Conservation (phyloP, 2,888 invertebrate species). For the Cephonodes hylas region DNA sequence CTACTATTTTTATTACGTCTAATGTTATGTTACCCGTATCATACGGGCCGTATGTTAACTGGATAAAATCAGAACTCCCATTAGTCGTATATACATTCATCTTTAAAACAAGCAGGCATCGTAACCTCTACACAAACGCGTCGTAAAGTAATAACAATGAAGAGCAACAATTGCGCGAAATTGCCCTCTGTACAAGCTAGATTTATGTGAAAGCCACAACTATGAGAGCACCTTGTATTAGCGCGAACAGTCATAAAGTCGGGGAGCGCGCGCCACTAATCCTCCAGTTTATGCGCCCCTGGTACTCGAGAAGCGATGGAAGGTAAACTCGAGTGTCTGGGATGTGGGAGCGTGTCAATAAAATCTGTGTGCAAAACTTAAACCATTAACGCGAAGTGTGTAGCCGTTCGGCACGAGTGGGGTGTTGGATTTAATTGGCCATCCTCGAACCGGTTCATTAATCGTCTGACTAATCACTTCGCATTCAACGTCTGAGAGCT, state of each 20-base stretch:
- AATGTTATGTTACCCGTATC: too few species aligned
- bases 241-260: conserved; percentile 1
- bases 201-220: conserved; percentile 7
- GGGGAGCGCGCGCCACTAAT: not conserved
- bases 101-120: not conserved
- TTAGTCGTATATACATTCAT: not conserved
- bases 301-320: conserved; percentile 13
- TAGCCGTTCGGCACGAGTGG: conserved; percentile 19
- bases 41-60: too few species aligned
- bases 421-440: conserved; percentile 29
- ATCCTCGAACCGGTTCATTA: conserved; percentile 24
- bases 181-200: not conserved
- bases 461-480: conserved; percentile 13
- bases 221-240: conserved; percentile 7
- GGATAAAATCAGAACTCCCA: not conserved
- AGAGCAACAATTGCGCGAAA: not conserved
- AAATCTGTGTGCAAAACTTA: conserved; percentile 35
- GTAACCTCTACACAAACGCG: not conserved
- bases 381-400: conserved; percentile 30
- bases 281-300: conserved; percentile 22
- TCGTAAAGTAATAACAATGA: conserved; percentile 8
- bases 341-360: conserved; percentile 27
- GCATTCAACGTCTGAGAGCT: not conserved
- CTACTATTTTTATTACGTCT: too few species aligned
- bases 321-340: conserved; percentile 13